phyloP scores from a whole-genome alignment of 2,888 invertebrate genomes.

The Himalopsyche japonica region DNA sequence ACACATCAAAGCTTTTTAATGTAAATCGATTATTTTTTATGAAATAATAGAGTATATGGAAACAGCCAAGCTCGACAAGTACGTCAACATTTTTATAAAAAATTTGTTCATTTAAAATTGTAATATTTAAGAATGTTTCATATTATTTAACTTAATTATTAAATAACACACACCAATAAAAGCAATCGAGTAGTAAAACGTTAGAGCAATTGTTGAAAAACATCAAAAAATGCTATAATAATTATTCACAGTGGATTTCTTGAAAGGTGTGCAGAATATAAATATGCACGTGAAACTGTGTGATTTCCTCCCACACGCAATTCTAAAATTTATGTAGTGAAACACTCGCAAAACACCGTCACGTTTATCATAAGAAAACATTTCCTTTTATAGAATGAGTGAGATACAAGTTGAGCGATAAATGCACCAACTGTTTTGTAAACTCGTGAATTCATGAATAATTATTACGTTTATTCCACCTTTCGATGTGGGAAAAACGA shows the following conservation, averaged over 20 bases:
- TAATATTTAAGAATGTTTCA: too few relatives aligned
- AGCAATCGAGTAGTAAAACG: too few relatives aligned
- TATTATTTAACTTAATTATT: too few relatives aligned
- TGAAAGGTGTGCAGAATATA: not conserved
- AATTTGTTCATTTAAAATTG: too few relatives aligned
- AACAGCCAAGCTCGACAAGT: too few relatives aligned
- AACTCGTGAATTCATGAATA: not conserved
- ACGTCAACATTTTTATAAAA: too few relatives aligned
- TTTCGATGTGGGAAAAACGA: not conserved
- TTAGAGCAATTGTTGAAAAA: too few relatives aligned
- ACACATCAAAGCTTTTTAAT: too few relatives aligned
- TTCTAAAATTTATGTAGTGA: not conserved
- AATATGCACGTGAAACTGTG: not conserved
- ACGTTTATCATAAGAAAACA: not conserved
- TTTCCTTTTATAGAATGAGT: not conserved
- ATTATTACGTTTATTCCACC: not conserved
- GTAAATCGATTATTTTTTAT: too few relatives aligned
- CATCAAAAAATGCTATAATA: too few relatives aligned
- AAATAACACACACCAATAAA: too few relatives aligned
- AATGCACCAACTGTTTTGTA: not conserved
- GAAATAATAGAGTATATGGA: too few relatives aligned
- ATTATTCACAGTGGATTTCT: not conserved
- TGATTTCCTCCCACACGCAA: not conserved
- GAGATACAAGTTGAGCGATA: not conserved
- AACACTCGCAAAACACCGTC: not conserved